Evolutionary conservation across 2,113 vertebrate genomes (phyloP).

Genomic region (Coptodon rendalli): DNA sequence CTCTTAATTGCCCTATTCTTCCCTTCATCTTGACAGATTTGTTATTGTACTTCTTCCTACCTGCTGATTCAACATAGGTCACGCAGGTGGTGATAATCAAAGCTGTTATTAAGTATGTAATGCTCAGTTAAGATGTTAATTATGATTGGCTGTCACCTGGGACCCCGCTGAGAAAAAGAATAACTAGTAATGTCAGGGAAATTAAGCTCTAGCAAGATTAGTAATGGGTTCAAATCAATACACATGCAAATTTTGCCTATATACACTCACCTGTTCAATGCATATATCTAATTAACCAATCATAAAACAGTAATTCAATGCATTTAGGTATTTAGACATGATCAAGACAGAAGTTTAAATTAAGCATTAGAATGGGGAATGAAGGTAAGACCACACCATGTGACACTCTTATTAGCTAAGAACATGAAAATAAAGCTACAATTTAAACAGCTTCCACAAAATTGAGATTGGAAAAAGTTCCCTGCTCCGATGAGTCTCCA

Average conservation of each 20-base stretch:
- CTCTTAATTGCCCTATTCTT: background rate
- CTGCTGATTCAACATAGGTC: constrained; percentile 11
- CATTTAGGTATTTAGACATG: background rate
- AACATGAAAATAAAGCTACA: background rate
- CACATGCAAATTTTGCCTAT: background rate
- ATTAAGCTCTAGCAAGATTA: background rate
- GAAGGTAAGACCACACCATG: background rate
- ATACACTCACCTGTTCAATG: background rate
- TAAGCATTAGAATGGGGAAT: background rate
- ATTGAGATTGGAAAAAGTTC: background rate
- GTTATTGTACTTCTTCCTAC: background rate
- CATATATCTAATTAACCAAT: background rate
- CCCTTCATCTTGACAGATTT: background rate
- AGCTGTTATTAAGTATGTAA: background rate
- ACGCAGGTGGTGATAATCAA: constrained; percentile 25
- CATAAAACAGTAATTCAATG: background rate
- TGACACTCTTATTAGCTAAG: background rate
- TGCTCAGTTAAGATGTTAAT: constrained; percentile 18
- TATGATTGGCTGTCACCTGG: background rate
- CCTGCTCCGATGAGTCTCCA: background rate
- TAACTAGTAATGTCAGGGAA: constrained; percentile 5
- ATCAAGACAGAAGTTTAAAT: background rate
- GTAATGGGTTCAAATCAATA: background rate
- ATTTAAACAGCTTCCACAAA: background rate
- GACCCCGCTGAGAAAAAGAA: background rate